A percentile compares a stretch with the other conserved stretches of the same genome.
Evolutionary conservation across 2,113 vertebrate genomes (phyloP).

Genomic region (Dasypus novemcinctus): DNA sequence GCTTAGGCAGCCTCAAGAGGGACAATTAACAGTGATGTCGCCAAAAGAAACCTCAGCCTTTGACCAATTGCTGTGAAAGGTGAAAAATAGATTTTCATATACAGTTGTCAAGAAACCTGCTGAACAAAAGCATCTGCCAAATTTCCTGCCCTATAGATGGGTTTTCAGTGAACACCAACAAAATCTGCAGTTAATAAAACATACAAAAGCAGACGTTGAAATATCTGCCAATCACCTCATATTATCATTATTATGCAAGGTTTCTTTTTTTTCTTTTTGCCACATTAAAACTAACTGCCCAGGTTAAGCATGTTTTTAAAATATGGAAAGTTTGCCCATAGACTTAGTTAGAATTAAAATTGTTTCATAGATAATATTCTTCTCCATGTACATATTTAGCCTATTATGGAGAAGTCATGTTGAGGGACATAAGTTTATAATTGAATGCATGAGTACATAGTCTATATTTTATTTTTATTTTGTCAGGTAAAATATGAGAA

Average conservation of each 20-base stretch:
- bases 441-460: neutral
- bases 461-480: neutral
- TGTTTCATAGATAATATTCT: neutral
- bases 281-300: neutral
- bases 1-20: conserved; percentile 60
- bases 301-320: neutral
- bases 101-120: conserved; percentile 67
- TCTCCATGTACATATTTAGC: neutral
- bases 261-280: neutral
- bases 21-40: conserved; percentile 78
- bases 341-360: conserved; percentile 6
- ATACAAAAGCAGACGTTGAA: conserved; percentile 23
- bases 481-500: neutral
- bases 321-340: neutral
- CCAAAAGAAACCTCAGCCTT: conserved; percentile 70
- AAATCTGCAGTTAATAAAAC: conserved; percentile 62
- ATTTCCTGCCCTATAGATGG: conserved; percentile 59
- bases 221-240: neutral
- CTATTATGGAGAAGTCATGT: neutral
- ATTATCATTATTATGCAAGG: conserved; percentile 32
- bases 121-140: conserved; percentile 68
- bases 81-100: conserved; percentile 58
- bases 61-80: conserved; percentile 63
- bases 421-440: neutral
- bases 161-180: conserved; percentile 67